Evolutionary conservation across 2,113 vertebrate species (phyloP).

Genomic region (Corythornis vintsioides): DNA sequence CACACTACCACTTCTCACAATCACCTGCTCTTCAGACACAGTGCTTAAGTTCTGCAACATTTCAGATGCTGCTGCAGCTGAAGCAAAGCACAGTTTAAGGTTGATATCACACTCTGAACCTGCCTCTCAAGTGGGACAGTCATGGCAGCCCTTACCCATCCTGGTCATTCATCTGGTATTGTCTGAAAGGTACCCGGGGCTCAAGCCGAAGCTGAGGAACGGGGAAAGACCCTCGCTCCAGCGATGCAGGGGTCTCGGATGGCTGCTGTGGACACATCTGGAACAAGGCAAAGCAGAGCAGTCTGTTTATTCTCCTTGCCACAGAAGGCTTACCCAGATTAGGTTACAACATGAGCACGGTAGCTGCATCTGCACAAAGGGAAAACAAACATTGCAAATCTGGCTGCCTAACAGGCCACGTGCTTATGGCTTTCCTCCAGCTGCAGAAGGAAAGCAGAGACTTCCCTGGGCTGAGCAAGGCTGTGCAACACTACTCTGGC

Average conservation of each 20-base stretch:
- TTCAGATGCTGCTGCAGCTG: background rate
- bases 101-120: background rate
- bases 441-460: background rate
- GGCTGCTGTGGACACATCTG: slow-evolving; percentile 97
- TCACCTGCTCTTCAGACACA: background rate
- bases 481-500: background rate
- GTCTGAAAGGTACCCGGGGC: slow-evolving; percentile 87
- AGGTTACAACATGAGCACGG: rapidly evolving
- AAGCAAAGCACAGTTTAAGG: background rate
- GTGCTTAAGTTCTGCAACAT: background rate
- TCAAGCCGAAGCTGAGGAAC: slow-evolving; percentile 89
- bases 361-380: background rate
- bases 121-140: background rate
- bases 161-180: slow-evolving; percentile 85
- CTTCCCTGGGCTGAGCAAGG: background rate
- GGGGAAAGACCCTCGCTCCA: slow-evolving; percentile 80
- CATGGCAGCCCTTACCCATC: slow-evolving; percentile 84
- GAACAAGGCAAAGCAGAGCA: background rate
- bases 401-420: background rate
- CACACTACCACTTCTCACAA: background rate
- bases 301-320: background rate
- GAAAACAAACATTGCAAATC: background rate
- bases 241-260: slow-evolving; percentile 78
- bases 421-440: background rate
- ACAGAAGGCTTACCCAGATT: background rate